These are phyloP conservation scores for Octonoba sinensis DNA, from an alignment of 2,888 invertebrate genomes.

Conservation along the genomic window DNA sequence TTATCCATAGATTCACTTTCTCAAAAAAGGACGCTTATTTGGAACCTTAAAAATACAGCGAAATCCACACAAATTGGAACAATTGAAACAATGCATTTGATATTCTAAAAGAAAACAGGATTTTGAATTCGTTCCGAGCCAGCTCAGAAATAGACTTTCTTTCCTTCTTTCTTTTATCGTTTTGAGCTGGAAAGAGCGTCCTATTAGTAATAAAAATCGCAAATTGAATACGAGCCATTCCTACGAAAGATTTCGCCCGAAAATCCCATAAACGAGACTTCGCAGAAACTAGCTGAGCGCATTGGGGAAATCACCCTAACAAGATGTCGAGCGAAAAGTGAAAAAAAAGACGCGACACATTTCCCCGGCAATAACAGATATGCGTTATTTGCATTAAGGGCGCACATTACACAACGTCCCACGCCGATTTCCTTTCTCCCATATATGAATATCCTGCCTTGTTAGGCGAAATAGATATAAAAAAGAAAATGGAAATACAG, in stretches of 20 bases:
- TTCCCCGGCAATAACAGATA: no score
- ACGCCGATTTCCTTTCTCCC: constrained; percentile 47
- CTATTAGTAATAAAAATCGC: constrained; percentile 21
- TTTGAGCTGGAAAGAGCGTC: neutral
- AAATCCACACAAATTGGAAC: no score
- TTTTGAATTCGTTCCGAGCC: no score
- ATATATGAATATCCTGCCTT: constrained; percentile 47
- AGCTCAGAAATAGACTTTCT: no score
- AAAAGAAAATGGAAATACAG: neutral
- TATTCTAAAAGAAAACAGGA: neutral
- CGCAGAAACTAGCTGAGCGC: constrained; percentile 10
- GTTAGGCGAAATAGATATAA: constrained; percentile 20
- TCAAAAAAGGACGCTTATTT: no score
- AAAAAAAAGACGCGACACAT: no score
- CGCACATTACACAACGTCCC: constrained; percentile 21
- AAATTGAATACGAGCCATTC: constrained; percentile 3
- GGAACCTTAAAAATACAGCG: no score
- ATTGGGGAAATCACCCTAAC: constrained; percentile 48
- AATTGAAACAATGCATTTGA: neutral
- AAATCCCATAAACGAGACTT: constrained; percentile 12
- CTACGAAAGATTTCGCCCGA: neutral
- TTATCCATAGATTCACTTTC: no score
- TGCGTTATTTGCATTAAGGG: constrained; percentile 47
- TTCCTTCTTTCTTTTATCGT: no score
- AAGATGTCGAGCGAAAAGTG: constrained; percentile 27